Conservation (phyloP, 2,888 invertebrate species). For the Drosophila longiperda region DNA sequence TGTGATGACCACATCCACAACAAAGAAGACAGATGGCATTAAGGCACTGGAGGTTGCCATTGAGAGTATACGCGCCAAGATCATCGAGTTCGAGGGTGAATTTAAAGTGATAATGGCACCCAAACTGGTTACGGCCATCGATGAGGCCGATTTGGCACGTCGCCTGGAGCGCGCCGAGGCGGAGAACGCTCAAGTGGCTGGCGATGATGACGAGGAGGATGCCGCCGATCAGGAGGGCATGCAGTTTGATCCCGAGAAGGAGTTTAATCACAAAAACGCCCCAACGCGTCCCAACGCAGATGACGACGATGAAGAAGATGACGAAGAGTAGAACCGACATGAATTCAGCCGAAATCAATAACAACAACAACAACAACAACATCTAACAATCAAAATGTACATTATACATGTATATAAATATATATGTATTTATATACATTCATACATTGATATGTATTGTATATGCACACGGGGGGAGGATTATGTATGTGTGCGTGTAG, state of each 20-base stretch:
- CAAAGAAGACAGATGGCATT: constrained; percentile 97
- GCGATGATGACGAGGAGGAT: constrained; percentile 94
- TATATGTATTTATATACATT: constrained; percentile 16
- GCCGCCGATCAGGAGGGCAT: constrained; percentile 87
- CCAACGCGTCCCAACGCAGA: constrained; percentile 60
- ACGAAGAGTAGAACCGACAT: constrained; percentile 61
- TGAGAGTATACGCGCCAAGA: constrained; percentile 93
- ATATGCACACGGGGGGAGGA: not conserved
- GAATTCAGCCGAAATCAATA: constrained; percentile 13
- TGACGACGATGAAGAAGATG: constrained; percentile 65
- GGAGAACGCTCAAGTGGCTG: constrained; percentile 97
- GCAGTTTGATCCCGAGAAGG: constrained; percentile 84
- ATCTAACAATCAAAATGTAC: constrained; percentile 31
- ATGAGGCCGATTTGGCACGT: constrained; percentile 97
- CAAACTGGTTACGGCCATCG: constrained; percentile 98
- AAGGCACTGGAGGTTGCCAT: constrained; percentile 95
- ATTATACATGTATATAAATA: constrained; percentile 26
- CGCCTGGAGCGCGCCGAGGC: constrained; percentile 97
- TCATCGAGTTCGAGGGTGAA: constrained; percentile 93
- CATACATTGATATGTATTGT: constrained; percentile 7
- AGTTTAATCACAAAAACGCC: constrained; percentile 80
- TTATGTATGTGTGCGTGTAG: constrained; percentile 9
- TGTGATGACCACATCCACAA: constrained; percentile 99
- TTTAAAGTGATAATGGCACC: constrained; percentile 98
- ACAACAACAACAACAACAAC: constrained; percentile 7